Base-by-base conservation (phyloP, 30 jellyfish, hydroid and myxozoan genomes). In the Chrysaora quinquecirrha region DNA sequence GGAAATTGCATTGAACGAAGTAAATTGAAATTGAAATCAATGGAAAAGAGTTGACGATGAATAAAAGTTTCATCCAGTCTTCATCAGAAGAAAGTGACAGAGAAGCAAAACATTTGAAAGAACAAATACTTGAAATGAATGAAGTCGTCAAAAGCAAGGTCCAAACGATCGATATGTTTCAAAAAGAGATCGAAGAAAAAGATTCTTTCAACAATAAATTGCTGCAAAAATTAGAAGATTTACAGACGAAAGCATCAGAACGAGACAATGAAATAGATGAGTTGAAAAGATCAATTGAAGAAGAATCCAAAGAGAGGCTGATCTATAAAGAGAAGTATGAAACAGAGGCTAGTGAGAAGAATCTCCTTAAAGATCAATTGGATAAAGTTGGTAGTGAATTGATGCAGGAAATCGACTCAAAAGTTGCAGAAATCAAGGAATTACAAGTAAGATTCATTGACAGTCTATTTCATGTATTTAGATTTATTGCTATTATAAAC, bases 351-450 rank as follows among this genome's bases (percentile, higher is more conserved):
- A 83, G 20, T 38, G 96, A 82, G 48, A 78, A 90, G 28, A 18
- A 25, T 34, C 60, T 18, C 33, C 18, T 73, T 23, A 75, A 69
- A 69, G 89, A 66, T 7, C 92, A 89, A 76, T 19, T 82, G 43
- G 85, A 89, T 50, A 67, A 82, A 76, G 88, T 83, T 29, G 94
- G 90, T 24, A 61, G 86, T 30, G 93, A 89, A 64, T 83, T 78
- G 38, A 34, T 95, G 24, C 48, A 71, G 24, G 96, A 83, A 35
- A 46, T 88, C 32, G 97, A 88, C 38, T 18, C 18, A 34, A 63
- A 73, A 28, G 66, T 29, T 58, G 78, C 75, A 18, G 83, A 80
- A 1, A 24, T 61, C 10, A 60, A 80, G 94, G 94, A 52, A 19
- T 25, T 52, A 52, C 29, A 52, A 52, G 68, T 52, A 52, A 20